phyloP scores from a whole-genome alignment of 2,113 vertebrate species.

The Pangasianodon gigas region DNA sequence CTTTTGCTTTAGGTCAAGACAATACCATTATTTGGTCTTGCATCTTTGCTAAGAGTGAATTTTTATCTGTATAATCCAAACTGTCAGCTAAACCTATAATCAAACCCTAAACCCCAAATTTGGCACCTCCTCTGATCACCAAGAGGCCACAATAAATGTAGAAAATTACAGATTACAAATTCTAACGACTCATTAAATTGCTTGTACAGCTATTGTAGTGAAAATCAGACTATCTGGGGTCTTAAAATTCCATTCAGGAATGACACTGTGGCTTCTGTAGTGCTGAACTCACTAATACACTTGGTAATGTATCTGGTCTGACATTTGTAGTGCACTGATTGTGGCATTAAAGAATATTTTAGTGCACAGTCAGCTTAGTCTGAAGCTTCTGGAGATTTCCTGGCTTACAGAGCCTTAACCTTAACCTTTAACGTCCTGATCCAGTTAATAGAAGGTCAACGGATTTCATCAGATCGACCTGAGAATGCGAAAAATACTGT shows the following conservation, averaged over 20 bases:
- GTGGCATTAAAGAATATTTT: background rate
- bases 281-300: background rate
- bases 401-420: slow-evolving; percentile 11
- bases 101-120: background rate
- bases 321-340: slow-evolving; percentile 7
- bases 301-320: background rate
- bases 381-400: background rate
- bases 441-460: background rate
- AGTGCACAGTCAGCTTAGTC: background rate
- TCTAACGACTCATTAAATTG: background rate
- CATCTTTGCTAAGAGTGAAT: background rate
- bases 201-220: background rate
- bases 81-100: background rate
- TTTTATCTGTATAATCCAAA: background rate
- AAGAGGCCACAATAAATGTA: background rate
- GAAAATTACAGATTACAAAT: background rate
- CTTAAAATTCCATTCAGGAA: background rate
- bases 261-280: background rate
- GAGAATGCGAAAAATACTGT: background rate
- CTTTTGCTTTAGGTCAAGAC: background rate
- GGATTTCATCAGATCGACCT: background rate
- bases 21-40: background rate
- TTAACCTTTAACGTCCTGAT: background rate
- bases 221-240: background rate
- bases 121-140: background rate